Base-by-base conservation (phyloP, 2,113 vertebrate species). In the Saimiri boliviensis region DNA sequence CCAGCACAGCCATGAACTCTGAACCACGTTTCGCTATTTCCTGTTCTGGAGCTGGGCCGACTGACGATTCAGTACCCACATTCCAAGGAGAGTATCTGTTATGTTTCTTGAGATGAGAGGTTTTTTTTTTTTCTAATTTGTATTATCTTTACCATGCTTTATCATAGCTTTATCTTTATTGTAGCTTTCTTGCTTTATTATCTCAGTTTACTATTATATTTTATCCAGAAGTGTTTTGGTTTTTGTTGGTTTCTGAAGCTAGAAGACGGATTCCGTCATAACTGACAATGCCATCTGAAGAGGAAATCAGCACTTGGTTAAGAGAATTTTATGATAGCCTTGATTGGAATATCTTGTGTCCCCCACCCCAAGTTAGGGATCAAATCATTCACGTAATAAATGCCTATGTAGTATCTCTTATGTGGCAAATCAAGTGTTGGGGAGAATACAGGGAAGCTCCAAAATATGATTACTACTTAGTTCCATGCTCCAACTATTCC, bases 111-210 rank as follows among this genome's bases (percentile, higher is more conserved):
- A 37, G 6, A 35, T 23, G 3, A 66, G 8, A 68, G 47, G 16
- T 32, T 32, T 54, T 86, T 89, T 88, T 94, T 80, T 89, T 88
- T 94, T 80, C 14, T 86, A 30, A 56, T 47, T 56, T 58, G 19
- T 76, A 52, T 42, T 25, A 47, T 54, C 32, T 42, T 94, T 56
- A 10, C n/a, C 17, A 54, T 6, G n/a, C 60, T 63, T 63, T 63
- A 63, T 63, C 12, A 63, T 63, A 63, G 27, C 27, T 30, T 30
- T 49, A 35, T 40, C 37, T 86, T 77, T 81, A 58, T 56, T 47
- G 19, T 68, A 45, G 17, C 11, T 73, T 42, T 76, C 27, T 47
- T 63, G 47, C 8, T 91, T 87, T 14, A 63, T 63, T 63, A 49
- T n/a, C 10, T 85, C n/a, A 5, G 27, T 32, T 71, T 47, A 32